phyloP scores from a whole-genome alignment of 2,888 invertebrate genomes.

The Aphodius granarius region DNA sequence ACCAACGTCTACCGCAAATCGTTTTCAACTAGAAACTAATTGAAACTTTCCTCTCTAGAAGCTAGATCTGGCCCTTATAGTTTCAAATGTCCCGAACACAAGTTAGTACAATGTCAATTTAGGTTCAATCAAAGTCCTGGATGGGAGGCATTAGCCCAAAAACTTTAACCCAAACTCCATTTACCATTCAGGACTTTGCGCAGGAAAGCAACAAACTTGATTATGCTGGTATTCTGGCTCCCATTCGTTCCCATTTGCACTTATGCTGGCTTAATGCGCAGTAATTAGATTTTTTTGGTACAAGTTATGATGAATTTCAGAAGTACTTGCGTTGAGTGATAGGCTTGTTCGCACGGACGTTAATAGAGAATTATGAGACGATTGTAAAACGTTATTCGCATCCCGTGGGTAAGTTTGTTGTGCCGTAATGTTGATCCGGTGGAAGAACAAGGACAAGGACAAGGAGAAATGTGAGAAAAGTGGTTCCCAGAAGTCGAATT shows the following conservation, averaged over 20 bases:
- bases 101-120: neutral
- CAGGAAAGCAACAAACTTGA: neutral
- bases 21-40: neutral
- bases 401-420: neutral
- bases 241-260: neutral
- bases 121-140: neutral
- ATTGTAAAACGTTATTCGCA: neutral
- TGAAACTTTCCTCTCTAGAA: neutral
- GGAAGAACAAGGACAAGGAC: conserved; percentile 85
- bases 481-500: conserved; percentile 49
- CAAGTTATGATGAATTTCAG: neutral
- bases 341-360: neutral
- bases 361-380: neutral
- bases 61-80: neutral
- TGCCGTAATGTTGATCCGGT: conserved; percentile 72
- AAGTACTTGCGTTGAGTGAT: neutral
- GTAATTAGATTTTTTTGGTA: neutral
- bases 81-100: neutral
- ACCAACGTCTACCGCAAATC: neutral
- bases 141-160: neutral
- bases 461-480: conserved; percentile 63
- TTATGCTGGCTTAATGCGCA: neutral
- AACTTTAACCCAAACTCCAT: neutral
- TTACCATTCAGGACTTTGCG: neutral
- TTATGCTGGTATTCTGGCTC: neutral